Evolutionary conservation across 2,797 vertebrate species (phyloP).

Genomic region (Botia almorhae): DNA sequence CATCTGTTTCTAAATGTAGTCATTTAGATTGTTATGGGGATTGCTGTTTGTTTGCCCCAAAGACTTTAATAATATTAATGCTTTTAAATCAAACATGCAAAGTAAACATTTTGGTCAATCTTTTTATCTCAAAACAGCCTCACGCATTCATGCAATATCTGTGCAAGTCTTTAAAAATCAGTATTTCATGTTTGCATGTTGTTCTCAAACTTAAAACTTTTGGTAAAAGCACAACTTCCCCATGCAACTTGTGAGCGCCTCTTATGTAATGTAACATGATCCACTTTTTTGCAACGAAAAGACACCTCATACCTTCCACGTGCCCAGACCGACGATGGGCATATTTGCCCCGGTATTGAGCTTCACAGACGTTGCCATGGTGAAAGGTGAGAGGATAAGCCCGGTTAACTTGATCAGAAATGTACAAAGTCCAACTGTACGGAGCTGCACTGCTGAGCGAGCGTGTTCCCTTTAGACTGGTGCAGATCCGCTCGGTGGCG

Average conservation of each 20-base stretch:
- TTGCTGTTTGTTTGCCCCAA: not conserved
- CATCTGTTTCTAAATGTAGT: not conserved
- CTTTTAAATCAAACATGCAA: not conserved
- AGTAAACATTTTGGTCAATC: not conserved
- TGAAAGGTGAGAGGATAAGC: not conserved
- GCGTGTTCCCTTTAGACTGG: too few species aligned
- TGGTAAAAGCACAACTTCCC: not conserved
- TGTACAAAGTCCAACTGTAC: too few species aligned
- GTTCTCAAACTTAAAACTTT: not conserved
- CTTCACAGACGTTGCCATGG: slow-evolving; percentile 71
- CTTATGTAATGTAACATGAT: slow-evolving; percentile 4
- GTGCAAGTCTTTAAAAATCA: not conserved
- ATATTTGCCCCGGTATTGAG: slow-evolving; percentile 73
- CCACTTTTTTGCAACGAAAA: not conserved
- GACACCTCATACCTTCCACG: slow-evolving; percentile 75
- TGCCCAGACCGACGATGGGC: slow-evolving; percentile 78
- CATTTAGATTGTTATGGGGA: not conserved
- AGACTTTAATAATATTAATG: not conserved
- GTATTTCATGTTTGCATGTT: too few species aligned
- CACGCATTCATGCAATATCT: not conserved
- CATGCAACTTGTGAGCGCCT: not conserved
- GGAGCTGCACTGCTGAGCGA: too few species aligned
- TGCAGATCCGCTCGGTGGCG: too few species aligned
- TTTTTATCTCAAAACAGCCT: not conserved
- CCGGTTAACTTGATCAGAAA: too few species aligned